A percentile compares a stretch with the other conserved stretches of the same genome.
These are phyloP conservation scores for Polydrusus cervinus DNA, from an alignment of 2,888 invertebrate genomes.

Conservation along the genomic window DNA sequence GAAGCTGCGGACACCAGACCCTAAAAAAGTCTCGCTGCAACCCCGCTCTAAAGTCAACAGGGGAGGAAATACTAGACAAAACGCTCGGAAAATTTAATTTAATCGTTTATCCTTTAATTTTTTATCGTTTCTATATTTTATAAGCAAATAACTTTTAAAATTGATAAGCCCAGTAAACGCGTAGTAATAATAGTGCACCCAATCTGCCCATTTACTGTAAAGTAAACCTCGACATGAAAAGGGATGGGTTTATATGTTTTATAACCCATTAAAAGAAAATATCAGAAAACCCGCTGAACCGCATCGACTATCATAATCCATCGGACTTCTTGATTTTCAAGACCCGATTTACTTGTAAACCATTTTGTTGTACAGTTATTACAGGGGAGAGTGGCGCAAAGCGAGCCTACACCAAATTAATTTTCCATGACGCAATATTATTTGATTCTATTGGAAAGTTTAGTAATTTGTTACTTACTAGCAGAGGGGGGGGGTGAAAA, in stretches of 20 bases:
- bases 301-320: background rate
- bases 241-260: background rate
- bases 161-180: background rate
- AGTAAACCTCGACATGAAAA: background rate
- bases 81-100: no score
- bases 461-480: no score
- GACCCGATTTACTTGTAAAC: conserved; percentile 7
- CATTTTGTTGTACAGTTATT: conserved; percentile 4
- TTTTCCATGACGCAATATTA: background rate
- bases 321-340: background rate
- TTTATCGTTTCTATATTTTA: no score
- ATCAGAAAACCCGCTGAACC: background rate
- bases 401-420: no score
- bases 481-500: no score
- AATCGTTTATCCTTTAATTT: no score
- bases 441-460: background rate
- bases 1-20: no score
- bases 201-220: background rate
- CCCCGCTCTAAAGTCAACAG: no score
- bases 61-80: no score
- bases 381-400: no score
- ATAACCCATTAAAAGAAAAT: conserved; percentile 3
- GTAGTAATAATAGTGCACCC: background rate
- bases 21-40: no score
- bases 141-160: no score